Conservation (phyloP, 92 coral and sea anemone species). For the Ricordea florida region DNA sequence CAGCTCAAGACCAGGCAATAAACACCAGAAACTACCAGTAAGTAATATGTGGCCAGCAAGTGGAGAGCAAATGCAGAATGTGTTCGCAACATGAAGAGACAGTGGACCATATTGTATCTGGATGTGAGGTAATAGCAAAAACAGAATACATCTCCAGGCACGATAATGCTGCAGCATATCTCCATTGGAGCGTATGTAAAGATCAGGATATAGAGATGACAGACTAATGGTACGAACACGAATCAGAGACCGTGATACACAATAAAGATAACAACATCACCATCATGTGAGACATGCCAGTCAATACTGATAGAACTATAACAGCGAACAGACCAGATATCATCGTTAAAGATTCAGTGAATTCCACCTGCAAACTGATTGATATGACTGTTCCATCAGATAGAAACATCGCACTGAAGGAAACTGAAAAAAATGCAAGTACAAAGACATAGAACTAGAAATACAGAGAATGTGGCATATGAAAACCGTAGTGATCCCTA, state of each 20-base stretch:
- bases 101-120: slow-evolving; percentile 6
- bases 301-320: background rate
- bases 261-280: too few relatives aligned
- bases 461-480: background rate
- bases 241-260: background rate
- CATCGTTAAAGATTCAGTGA: too few relatives aligned
- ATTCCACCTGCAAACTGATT: too few relatives aligned
- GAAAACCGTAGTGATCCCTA: too few relatives aligned
- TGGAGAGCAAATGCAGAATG: background rate
- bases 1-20: background rate
- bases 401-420: too few relatives aligned
- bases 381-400: too few relatives aligned
- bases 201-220: too few relatives aligned
- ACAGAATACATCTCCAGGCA: background rate
- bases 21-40: background rate
- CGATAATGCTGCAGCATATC: background rate
- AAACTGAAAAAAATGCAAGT: too few relatives aligned
- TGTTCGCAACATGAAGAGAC: background rate
- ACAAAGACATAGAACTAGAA: slow-evolving; percentile 13
- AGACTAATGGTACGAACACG: slow-evolving; percentile 6
- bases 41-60: background rate
- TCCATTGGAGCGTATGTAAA: too few relatives aligned
- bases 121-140: background rate
- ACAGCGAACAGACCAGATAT: too few relatives aligned
- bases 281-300: background rate